Conservation (phyloP, 2,113 vertebrate species). For the Terrapene triunguis region DNA sequence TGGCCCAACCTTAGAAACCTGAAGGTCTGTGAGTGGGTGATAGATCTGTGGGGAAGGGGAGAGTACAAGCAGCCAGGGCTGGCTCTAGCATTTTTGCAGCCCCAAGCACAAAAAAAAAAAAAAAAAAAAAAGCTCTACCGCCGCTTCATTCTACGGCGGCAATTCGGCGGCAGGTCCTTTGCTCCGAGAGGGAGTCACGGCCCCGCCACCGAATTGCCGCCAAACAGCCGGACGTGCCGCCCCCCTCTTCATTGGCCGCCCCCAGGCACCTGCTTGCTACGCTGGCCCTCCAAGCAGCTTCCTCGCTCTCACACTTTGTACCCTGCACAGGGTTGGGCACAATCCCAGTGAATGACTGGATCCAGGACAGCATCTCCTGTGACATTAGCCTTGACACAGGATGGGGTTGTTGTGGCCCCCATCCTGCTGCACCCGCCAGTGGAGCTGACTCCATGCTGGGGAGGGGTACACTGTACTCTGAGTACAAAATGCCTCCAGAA, state of each 20-base stretch:
- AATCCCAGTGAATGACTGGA: not conserved
- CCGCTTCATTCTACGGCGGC: too few species aligned
- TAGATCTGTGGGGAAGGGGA: not conserved
- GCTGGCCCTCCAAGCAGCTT: not conserved
- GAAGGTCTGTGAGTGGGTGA: not conserved
- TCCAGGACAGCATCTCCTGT: not conserved
- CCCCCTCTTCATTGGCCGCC: too few species aligned
- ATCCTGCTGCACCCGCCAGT: accelerated
- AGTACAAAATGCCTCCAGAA: not conserved
- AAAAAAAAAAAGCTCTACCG: too few species aligned
- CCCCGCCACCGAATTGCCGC: too few species aligned
- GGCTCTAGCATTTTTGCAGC: too few species aligned
- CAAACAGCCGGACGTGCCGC: too few species aligned
- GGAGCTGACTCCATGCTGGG: not conserved
- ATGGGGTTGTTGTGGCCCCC: not conserved
- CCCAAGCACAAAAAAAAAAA: too few species aligned
- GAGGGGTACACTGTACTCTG: not conserved
- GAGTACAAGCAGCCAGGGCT: not conserved
- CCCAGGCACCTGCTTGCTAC: too few species aligned
- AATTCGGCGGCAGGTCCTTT: too few species aligned
- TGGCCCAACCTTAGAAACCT: not conserved
- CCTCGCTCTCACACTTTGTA: not conserved
- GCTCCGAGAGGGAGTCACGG: too few species aligned
- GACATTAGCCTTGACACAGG: not conserved
- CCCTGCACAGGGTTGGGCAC: not conserved